Conservation (phyloP, 2,888 invertebrate genomes). For the Lapara coniferarum region DNA sequence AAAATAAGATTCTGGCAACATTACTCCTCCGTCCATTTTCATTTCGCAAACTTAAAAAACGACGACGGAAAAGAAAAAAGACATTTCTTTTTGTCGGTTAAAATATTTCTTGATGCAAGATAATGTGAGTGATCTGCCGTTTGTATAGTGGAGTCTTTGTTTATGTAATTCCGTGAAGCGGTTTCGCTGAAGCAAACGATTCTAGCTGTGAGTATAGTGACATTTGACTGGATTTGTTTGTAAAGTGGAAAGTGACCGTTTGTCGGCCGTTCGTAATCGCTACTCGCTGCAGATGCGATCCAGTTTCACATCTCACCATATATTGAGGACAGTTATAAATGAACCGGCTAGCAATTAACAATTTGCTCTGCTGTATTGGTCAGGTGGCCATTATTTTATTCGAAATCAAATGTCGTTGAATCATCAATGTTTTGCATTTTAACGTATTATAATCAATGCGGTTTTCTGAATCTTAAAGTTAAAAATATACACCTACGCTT, state of each 20-base stretch:
- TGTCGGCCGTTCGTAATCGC: constrained; percentile 57
- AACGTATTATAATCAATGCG: constrained; percentile 40
- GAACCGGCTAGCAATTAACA: constrained; percentile 65
- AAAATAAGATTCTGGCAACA: constrained; percentile 48
- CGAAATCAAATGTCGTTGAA: constrained; percentile 56
- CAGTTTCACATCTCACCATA: constrained; percentile 69
- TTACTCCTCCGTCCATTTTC: constrained; percentile 72
- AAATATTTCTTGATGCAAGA: constrained; percentile 57
- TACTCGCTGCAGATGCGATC: constrained; percentile 66
- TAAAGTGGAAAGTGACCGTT: constrained; percentile 78
- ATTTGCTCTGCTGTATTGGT: constrained; percentile 63
- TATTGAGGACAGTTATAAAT: constrained; percentile 68
- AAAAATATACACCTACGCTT: constrained; percentile 53
- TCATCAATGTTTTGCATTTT: constrained; percentile 50
- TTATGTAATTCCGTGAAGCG: constrained; percentile 49
- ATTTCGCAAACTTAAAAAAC: constrained; percentile 75
- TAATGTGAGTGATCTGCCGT: constrained; percentile 67
- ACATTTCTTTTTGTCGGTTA: constrained; percentile 64
- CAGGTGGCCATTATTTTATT: constrained; percentile 57
- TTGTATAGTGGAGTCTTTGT: constrained; percentile 57
- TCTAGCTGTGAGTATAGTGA: constrained; percentile 73
- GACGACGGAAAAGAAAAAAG: constrained; percentile 70
- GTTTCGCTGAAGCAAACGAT: constrained; percentile 43
- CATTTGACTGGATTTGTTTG: constrained; percentile 76
- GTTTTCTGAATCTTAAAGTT: constrained; percentile 40